Evolutionary conservation across 2,113 vertebrate species (phyloP), one percentile per base, ranked within the genome.

Genomic region (Odontesthes bonariensis): DNA sequence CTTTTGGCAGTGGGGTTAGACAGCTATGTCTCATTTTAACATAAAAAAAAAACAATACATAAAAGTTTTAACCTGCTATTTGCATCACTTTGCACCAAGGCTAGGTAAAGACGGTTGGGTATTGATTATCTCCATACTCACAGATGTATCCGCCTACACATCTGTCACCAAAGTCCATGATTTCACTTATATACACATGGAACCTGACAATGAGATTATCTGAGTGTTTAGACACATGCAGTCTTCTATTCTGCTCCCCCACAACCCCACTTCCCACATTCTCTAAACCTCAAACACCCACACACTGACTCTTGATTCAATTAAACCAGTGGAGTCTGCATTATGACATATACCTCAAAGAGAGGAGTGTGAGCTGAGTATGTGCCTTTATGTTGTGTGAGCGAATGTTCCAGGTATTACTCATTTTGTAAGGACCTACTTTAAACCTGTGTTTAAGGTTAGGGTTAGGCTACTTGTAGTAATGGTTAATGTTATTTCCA

Each of bases 291-390:
- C 84, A 80, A 86, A 86, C 77, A 71, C 79, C 77, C 81, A 84
- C 88, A 63, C 57, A n/a, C 40, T 67, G 75, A 53, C 67, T 86
- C 79, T 87, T 89, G 79, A 86, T 85, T 89, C 75, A 90, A 89
- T 91, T 86, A 89, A 80, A 74, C 72, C 61, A 62, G 55, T 73
- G 51, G 83, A 81, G 62, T 63, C 66, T 75, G 75, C 62, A 77
- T 76, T 78, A 67, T 68, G 79, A 85, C 70, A 80, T 70, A 47
- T 20, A 78, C 49, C 60, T 53, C 32, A 73, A 58, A 61, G 75
- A 83, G 75, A 83, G 63, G 51, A 20, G 61, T 52, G 13, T 76
- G 55, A 38, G 55, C 66, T 35, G 16, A 57, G 19, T 32, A 60
- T 57, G 22, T 27, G 44, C 63, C 44, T 42, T 11, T 63, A 12